These are phyloP conservation scores for Drosophila merina DNA, from an alignment of 2,888 invertebrate genomes.

Conservation along the genomic window DNA sequence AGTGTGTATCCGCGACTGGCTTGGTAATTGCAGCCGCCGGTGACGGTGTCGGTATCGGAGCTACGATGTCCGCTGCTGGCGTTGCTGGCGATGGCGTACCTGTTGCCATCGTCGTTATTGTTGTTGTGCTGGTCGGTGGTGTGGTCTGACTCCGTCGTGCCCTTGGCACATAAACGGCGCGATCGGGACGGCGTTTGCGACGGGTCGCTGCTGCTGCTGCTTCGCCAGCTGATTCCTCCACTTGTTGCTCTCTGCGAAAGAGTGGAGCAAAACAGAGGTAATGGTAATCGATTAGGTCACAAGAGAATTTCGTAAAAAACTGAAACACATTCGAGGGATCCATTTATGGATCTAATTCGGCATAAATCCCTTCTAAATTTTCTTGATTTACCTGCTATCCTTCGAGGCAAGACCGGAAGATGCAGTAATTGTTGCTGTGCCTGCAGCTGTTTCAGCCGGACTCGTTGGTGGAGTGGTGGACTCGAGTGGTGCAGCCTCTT, in stretches of 20 bases:
- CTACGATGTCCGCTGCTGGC: constrained; percentile 13
- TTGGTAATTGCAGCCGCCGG: constrained; percentile 56
- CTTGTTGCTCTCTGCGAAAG: constrained; percentile 68
- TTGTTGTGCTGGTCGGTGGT: constrained; percentile 73
- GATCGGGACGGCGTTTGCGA: constrained; percentile 88
- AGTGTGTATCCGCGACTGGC: constrained; percentile 68
- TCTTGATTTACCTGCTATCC: constrained; percentile 48
- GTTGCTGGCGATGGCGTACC: constrained; percentile 10
- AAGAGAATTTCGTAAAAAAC: constrained; percentile 65
- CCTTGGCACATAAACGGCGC: constrained; percentile 91
- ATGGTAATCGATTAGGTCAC: constrained; percentile 43
- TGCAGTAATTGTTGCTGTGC: constrained; percentile 27
- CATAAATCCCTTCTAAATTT: too few species aligned
- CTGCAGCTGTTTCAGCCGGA: constrained; percentile 33
- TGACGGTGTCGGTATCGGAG: constrained; percentile 48
- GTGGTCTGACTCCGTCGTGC: constrained; percentile 86
- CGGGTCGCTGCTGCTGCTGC: constrained; percentile 80
- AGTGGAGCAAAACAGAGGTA: constrained; percentile 68
- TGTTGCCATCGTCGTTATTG: constrained; percentile 39
- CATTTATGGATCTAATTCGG: too few species aligned
- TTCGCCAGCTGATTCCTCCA: constrained; percentile 25
- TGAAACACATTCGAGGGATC: not conserved
- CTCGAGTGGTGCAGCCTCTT: constrained; percentile 45
- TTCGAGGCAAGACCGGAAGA: constrained; percentile 55
- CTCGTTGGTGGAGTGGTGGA: constrained; percentile 24